Base-by-base conservation (phyloP, 1,140 invertebrate genomes). In the Teleogryllus occipitalis region DNA sequence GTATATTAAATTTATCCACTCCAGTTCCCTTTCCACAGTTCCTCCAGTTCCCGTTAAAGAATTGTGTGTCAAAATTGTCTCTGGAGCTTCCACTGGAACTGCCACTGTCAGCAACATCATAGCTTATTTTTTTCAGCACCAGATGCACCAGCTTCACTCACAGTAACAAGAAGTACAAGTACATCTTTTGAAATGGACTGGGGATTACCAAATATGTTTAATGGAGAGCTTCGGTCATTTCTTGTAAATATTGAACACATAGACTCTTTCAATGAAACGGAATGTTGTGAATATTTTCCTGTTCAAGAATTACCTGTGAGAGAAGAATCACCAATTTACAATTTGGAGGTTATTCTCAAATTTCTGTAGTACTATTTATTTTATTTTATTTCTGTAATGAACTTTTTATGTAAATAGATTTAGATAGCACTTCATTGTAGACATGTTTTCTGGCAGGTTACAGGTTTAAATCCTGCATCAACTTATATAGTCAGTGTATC, bases 241-340 rank as follows among this genome's bases (percentile, higher is more conserved):
- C 75, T 80, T 27, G 21, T 80, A 15, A 77, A 65, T 74, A 14
- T 80, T 8, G 79, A 80, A 10, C 76, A 80, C 18, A 27, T 73
- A 47, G 79, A 80, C 8, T 77, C 79, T 8, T 77, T 21, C 12
- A 80, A 80, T 73, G 18, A 76, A 14, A 48, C 79, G 2, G 76
- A 10, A n/a, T 80, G 79, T 54, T 80, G 79, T 47, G 47, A 77
- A 27, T 80, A 80, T 47, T 80, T 77, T 22, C 79, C 79, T 39
- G 39, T 80, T 46, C 46, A 65, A 18, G 79, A 80, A 46, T 27
- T 77, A 47, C 15, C 73, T n/a, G 75, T 80, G 0, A 46, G 22
- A 77, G 47, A 15, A 10, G 79, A 80, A 49, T 15, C 27, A 14
- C 18, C 18, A 2, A 47, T 21, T 49, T 79, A 79, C 39, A 14